Percentiles rank a stretch among this genome's conserved stretches.
These are phyloP conservation scores for Sepioteuthis lessoniana DNA, from an alignment of 2,888 invertebrate genomes.

Conservation along the genomic window DNA sequence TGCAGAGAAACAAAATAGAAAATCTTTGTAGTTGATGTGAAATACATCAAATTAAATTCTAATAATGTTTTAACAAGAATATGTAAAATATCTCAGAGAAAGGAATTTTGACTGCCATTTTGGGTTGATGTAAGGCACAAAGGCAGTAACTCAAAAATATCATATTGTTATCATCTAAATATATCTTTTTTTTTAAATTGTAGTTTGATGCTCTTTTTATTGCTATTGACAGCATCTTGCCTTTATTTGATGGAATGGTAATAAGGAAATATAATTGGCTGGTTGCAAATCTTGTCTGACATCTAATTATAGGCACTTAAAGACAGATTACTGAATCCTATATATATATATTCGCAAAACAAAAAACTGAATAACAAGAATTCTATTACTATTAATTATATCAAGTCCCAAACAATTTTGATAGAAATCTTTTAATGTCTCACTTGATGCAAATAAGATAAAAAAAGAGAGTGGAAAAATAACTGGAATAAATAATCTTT, in stretches of 20 bases:
- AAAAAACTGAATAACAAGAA: background rate
- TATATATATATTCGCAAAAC: background rate
- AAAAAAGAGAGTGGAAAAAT: background rate
- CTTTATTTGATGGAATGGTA: background rate
- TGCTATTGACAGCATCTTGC: background rate
- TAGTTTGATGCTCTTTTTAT: background rate
- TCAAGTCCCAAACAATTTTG: background rate
- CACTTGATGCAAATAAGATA: background rate
- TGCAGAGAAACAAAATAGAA: background rate
- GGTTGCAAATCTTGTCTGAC: background rate
- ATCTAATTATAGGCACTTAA: background rate
- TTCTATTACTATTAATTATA: background rate
- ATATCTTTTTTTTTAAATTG: background rate
- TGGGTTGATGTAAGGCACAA: slow-evolving; percentile 18
- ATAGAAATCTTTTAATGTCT: background rate
- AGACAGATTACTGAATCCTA: background rate
- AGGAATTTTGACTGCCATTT: background rate
- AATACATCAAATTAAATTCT: background rate
- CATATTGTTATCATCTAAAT: background rate
- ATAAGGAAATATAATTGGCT: background rate
- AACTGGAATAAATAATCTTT: background rate
- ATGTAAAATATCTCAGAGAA: background rate
- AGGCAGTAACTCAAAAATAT: background rate
- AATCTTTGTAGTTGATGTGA: background rate
- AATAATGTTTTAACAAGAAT: background rate